Conservation (phyloP, 64 coral and sea anemone species). For the Actinia equina region DNA sequence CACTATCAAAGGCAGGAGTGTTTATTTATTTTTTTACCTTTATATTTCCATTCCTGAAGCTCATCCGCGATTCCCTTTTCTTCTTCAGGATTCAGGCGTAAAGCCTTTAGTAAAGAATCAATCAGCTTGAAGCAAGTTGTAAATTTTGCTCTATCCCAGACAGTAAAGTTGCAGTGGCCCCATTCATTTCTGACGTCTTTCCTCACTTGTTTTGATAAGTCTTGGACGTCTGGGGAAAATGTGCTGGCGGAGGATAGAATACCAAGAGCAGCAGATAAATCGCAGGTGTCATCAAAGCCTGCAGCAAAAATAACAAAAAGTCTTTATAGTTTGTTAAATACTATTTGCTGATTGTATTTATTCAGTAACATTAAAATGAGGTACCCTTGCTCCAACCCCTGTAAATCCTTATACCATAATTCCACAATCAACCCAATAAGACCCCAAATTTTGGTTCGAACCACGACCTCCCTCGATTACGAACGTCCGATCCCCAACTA, state of each 20-base stretch:
- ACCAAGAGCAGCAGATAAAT: slow-evolving; percentile 48
- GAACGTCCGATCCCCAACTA: too few species aligned
- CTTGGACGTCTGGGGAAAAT: slow-evolving; percentile 21
- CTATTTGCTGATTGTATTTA: too few species aligned
- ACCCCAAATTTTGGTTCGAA: too few species aligned
- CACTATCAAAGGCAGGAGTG: too few species aligned
- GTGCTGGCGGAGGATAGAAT: slow-evolving; percentile 23
- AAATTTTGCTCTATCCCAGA: slow-evolving; percentile 20
- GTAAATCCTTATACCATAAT: too few species aligned
- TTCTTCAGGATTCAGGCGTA: neutral
- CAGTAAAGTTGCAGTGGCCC: slow-evolving; percentile 39
- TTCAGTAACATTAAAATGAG: too few species aligned
- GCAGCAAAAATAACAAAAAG: neutral
- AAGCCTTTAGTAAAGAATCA: neutral
- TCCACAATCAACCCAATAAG: too few species aligned
- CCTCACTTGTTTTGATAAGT: neutral
- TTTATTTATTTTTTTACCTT: slow-evolving; percentile 18
- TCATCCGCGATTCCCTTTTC: neutral
- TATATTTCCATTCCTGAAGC: slow-evolving; percentile 18
- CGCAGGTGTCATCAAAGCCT: slow-evolving; percentile 56
- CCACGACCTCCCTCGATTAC: too few species aligned
- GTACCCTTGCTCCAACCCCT: too few species aligned
- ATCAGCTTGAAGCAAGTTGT: slow-evolving; percentile 33
- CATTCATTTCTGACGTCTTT: slow-evolving; percentile 32
- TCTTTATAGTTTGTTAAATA: too few species aligned